Evolutionary conservation across 2,113 vertebrate species (phyloP), one percentile per base, ranked within the genome.

Genomic region (Cavia porcellus): DNA sequence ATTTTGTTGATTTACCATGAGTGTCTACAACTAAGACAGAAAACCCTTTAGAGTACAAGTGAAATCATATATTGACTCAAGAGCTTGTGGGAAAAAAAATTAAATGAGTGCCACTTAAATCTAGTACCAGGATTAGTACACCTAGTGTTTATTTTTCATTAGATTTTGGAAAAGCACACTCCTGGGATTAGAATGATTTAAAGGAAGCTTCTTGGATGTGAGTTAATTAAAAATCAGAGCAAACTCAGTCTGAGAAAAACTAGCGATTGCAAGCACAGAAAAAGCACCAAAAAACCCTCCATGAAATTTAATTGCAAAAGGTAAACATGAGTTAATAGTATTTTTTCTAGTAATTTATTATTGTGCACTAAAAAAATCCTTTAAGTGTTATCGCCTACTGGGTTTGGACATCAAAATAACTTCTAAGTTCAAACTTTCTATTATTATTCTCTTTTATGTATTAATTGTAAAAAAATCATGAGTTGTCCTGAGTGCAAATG

Each of bases 181-280:
- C 70, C 45, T 84, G 84, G 84, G 93, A 96, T 84, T 55, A 94
- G 42, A 87, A 61, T 79, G 45, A 62, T 97, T 88, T 92, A 97
- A 89, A 94, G 62, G 64, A 93, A 90, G 70, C 62, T 61, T 93
- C 66, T 66, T 47, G 22, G 14, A 45, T 96, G 93, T 59, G 35
- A 91, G 87, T 95, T 97, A 97, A 97, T 98, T 98, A 98, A 97
- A 98, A 94, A 79, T 80, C 57, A 74, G 62, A 85, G 94, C 45
- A 90, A 94, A 70, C 32, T 93, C 30, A 94, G 59, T 38, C 32
- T 86, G 35, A 96, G 19, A 57, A 92, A 97, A 96, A 94, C 97
- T 70, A 89, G 61, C 75, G 72, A 52, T 75, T 90, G 38, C 20
- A 85, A 68, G 17, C 32, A 96, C 47, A 74, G 15, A 3, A 17